phyloP scores from a whole-genome alignment of 2,113 vertebrate genomes.

The Sterna hirundo region DNA sequence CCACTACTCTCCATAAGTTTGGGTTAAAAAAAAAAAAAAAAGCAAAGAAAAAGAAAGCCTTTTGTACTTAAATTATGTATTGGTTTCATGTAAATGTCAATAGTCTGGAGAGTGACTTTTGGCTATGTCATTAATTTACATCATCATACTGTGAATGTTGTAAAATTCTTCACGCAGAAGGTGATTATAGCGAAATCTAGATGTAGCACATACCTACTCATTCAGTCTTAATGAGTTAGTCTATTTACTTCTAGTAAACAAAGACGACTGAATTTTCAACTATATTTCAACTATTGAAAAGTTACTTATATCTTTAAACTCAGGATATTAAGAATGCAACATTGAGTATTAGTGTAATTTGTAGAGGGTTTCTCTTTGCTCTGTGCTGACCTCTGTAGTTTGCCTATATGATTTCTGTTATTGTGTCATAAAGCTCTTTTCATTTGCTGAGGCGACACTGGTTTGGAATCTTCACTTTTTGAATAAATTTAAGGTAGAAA shows the following conservation, averaged over 20 bases:
- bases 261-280: background rate
- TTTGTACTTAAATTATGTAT: background rate
- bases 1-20: background rate
- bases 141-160: background rate
- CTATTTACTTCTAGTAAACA: background rate
- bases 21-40: too few relatives aligned
- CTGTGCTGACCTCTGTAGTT: conserved; percentile 25
- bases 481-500: background rate
- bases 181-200: background rate
- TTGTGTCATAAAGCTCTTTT: background rate
- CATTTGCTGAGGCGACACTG: background rate
- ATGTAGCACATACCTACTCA: background rate
- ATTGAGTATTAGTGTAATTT: background rate
- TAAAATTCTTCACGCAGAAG: background rate
- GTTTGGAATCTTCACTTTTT: background rate
- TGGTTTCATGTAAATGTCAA: background rate
- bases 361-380: background rate
- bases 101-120: background rate
- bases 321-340: background rate
- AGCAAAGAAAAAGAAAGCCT: background rate
- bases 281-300: background rate
- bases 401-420: background rate
- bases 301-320: background rate
- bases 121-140: background rate
- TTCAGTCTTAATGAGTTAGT: background rate